phyloP scores from a whole-genome alignment of 1,140 invertebrate species.

The Papilio glaucus region DNA sequence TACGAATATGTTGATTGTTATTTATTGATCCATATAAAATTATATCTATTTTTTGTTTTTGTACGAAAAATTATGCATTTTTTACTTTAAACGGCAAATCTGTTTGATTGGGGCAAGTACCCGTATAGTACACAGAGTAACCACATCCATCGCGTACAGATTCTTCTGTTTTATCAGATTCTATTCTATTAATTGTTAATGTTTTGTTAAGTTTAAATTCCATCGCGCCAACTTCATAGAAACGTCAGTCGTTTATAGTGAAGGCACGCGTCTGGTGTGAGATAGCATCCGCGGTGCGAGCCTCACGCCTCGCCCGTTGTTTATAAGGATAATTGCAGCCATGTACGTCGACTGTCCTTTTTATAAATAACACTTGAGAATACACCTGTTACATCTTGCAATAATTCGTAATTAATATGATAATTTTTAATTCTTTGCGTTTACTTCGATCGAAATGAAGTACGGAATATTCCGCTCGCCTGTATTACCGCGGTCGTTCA shows the following conservation, averaged over 20 bases:
- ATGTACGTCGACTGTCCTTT: neutral
- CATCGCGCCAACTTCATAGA: neutral
- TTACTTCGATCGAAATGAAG: slow-evolving; percentile 2
- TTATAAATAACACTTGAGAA: neutral
- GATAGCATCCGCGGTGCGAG: neutral
- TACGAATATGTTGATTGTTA: neutral
- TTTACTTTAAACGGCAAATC: too few relatives aligned
- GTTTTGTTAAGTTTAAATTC: slow-evolving; percentile 11
- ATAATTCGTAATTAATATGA: neutral
- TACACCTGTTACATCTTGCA: slow-evolving; percentile 1
- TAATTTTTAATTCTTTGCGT: slow-evolving; percentile 17
- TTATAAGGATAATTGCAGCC: slow-evolving; percentile 7
- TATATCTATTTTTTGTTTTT: too few relatives aligned
- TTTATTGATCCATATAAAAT: too few relatives aligned
- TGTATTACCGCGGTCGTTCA: slow-evolving; percentile 11
- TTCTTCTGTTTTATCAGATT: too few relatives aligned
- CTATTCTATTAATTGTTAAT: neutral
- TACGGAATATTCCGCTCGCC: slow-evolving; percentile 11
- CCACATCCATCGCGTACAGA: too few relatives aligned
- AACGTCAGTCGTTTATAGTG: slow-evolving; percentile 13
- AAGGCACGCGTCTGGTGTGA: slow-evolving; percentile 1
- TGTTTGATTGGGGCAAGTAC: too few relatives aligned
- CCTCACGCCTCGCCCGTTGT: neutral
- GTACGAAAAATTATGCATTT: too few relatives aligned
- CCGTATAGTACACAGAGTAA: too few relatives aligned